Conservation (phyloP, 2,888 invertebrate species). For the Chymomyza amoena region DNA sequence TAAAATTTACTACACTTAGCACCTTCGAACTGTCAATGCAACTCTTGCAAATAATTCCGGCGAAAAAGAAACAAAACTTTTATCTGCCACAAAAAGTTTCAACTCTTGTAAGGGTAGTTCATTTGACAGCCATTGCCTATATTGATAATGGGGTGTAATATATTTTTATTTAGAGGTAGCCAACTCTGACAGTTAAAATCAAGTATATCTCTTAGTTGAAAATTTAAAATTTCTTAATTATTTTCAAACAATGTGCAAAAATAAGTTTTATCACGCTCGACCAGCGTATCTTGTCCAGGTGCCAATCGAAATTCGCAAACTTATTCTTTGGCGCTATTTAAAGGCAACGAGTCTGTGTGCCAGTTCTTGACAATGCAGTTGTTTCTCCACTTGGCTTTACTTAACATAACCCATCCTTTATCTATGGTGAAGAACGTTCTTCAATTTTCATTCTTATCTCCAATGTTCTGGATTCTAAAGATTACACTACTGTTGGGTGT, state of each 20-base stretch:
- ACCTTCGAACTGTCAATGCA: not conserved
- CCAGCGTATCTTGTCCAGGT: not conserved
- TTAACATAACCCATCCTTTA: slow-evolving; percentile 4
- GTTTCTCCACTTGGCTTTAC: not conserved
- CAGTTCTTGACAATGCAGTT: not conserved
- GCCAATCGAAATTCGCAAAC: slow-evolving; percentile 6
- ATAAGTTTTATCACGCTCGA: not conserved
- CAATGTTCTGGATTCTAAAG: not conserved
- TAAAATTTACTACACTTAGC: slow-evolving; percentile 42
- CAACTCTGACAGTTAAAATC: not conserved
- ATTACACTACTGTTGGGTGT: not conserved
- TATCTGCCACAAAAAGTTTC: slow-evolving; percentile 51
- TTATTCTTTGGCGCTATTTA: slow-evolving; percentile 14
- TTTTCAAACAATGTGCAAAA: not conserved
- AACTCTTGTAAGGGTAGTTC: slow-evolving; percentile 19
- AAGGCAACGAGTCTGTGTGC: slow-evolving; percentile 9
- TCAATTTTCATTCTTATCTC: not conserved
- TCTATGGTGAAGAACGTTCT: not conserved
- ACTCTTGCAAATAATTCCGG: not conserved
- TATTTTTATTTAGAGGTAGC: not conserved
- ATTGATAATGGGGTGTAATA: slow-evolving; percentile 31
- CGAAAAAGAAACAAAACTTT: slow-evolving; percentile 26
- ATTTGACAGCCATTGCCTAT: slow-evolving; percentile 43
- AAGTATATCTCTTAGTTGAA: no score
- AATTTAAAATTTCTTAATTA: no score